Percentiles rank a stretch among this genome's conserved stretches.
Evolutionary conservation across 2,113 vertebrate genomes (phyloP).

Genomic region (Hymenochirus boettgeri): DNA sequence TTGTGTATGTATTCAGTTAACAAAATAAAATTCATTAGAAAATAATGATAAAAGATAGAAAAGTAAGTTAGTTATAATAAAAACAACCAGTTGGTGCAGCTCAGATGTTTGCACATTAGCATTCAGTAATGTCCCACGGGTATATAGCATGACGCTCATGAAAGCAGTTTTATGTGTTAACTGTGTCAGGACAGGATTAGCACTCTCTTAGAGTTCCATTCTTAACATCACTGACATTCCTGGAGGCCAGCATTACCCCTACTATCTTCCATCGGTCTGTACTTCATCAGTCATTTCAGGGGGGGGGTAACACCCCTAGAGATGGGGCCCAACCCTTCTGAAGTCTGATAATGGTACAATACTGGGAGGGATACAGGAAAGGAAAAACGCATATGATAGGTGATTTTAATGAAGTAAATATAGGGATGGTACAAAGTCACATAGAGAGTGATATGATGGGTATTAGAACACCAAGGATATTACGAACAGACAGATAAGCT

Average conservation of each 20-base stretch:
- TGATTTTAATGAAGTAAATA: neutral
- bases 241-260: conserved; percentile 16
- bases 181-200: conserved; percentile 19
- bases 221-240: conserved; percentile 26
- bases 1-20: no score
- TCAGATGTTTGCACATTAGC: no score
- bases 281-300: conserved; percentile 12
- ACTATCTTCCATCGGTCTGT: conserved; percentile 1
- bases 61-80: no score
- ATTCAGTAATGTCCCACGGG: neutral
- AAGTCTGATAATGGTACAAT: conserved; percentile 3
- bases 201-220: conserved; percentile 20
- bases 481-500: no score
- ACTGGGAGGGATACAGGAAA: neutral
- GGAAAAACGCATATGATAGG: neutral
- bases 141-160: neutral
- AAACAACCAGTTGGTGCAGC: no score
- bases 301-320: neutral
- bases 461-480: no score
- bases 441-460: no score
- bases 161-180: neutral
- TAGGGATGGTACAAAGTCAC: neutral
- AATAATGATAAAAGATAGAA: no score
- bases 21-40: no score
- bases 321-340: neutral